Base-by-base conservation (phyloP, 2,888 invertebrate genomes). In the Callinectes sapidus region DNA sequence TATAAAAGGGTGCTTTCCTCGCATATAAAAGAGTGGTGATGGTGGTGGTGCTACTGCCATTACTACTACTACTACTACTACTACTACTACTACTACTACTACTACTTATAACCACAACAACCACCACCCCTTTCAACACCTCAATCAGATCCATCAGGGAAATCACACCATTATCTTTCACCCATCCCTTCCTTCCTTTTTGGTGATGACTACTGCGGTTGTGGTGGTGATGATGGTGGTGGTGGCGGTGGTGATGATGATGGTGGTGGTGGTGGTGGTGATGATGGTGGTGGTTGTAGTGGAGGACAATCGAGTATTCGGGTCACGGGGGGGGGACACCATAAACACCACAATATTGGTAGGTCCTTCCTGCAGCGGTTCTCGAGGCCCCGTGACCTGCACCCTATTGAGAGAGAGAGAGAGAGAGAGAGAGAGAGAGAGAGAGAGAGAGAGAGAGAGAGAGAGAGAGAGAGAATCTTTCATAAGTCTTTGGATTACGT, bases 301-400 rank as follows among this genome's bases (percentile, higher is more conserved):
- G n/a, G n/a, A 42, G 54, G 48, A 23, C 28, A 10, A 48, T 42
- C 18, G 3, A 13, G 42, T 55, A 88, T 88, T n/a, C n/a, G 23
- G 71, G 71, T 71, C 71, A 71, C 23, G 28, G 10, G 71, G 10
- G 23, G n/a, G 6, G n/a, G n/a, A n/a, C n/a, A 23, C 71, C 71
- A 71, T 71, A 71, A 71, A 71, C 28, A 71, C 71, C 10, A 23
- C 28, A 71, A 71, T 71, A 71, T 71, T 71, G 71, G 28, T 71
- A 71, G 71, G 28, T 28, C 71, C 71, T 18, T n/a, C 71, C 71
- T 71, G 71, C 71, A 71, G 71, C 23, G 8, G n/a, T 8, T 16
- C 89, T 89, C 61, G 61, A 89, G 61, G 14, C 55, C 32, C 16
- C 39, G 61, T 89, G 89, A 66, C 39, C 39, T 39, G 39, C 66